Base-by-base conservation (phyloP, 2,888 invertebrate genomes). In the Dicroscelio sp. region DNA sequence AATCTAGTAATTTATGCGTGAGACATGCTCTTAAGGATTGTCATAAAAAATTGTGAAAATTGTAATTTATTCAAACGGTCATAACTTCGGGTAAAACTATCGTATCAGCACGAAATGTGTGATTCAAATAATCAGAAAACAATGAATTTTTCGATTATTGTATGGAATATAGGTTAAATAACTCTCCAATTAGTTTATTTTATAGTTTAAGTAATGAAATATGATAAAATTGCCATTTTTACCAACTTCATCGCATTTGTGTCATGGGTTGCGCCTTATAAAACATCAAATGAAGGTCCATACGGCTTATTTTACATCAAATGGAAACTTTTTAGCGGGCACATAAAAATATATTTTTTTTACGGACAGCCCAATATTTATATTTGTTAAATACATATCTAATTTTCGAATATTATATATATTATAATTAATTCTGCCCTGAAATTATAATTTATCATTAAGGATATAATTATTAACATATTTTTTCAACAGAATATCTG, bases 271-370 rank as follows among this genome's bases (percentile, higher is more conserved):
- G 63, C 27, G 63, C 63, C 27, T 63, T 63, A 63, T 63, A 63
- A 63, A 67, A 67, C 35, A 67, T 67, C 67, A 67, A 67, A 67
- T 33, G n/a, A 67, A 67, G 67, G 14, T 67, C 33, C 25, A 63
- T 63, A 63, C 8, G 23, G 63, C 63, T 27, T 63, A 25, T 63
- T 63, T 63, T 30, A 63, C 20, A 67, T 67, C 67, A 67, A 33
- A 67, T 33, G 67, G 17, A 33, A 67, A 67, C 67, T 67, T 67
- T 67, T 67, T 63, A 63, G 67, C 67, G 67, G 67, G 67, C 33
- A 67, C 67, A 67, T 67, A 67, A 33, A 67, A 55, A n/a, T n/a
- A 55, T 12, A 27, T 27, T 67, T 67, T 67, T 67, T 67, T 33
- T 67, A 33, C 67, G 67, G 67, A 67, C 67, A 67, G 17, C 35